Evolutionary conservation across 2,888 invertebrate species (phyloP), one percentile per base, ranked within the genome.

Genomic region (Helleia helle): DNA sequence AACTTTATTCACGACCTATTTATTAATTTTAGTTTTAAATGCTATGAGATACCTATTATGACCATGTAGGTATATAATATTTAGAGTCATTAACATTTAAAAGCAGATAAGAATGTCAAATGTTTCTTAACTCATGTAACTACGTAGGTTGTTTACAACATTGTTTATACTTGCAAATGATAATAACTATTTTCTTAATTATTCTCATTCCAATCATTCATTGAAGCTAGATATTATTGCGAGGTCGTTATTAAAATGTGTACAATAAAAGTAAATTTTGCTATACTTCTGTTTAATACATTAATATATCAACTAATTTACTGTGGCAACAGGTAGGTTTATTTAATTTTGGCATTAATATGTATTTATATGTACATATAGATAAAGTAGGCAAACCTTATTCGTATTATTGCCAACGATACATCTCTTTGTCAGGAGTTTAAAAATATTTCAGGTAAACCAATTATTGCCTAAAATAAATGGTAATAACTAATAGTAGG

Each of bases 51-150:
- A n/a, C n/a, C n/a, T n/a, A n/a, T 3, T 18, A 18, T 4, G 18
- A 4, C 4, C 18, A 18, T 18, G 5, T 3, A 18, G 18, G 4
- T 18, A 18, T 5, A 4, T 18, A 18, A 18, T 4, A 18, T 18
- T 18, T 5, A 4, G 66, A 62, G 72, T 76, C 74, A 74, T 65
- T 68, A 69, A 62, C 69, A 66, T 66, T 56, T 43, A n/a, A n/a
- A n/a, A n/a, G 47, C 48, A 47, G 76, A 76, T 76, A 76, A 74
- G 59, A 58, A 54, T 62, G 65, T 71, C 70, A 68, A 69, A 68
- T 62, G 68, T 62, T 62, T 62, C 62, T 55, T 60, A 50, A 55
- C 56, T 39, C 41, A 36, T 29, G 41, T 38, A 44, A 47, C 46
- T 40, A 46, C 36, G 38, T 38, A 46, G 50, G 46, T 50, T 49